phyloP scores from a whole-genome alignment of 1,140 invertebrate species.

The Solenopsis fugax region DNA sequence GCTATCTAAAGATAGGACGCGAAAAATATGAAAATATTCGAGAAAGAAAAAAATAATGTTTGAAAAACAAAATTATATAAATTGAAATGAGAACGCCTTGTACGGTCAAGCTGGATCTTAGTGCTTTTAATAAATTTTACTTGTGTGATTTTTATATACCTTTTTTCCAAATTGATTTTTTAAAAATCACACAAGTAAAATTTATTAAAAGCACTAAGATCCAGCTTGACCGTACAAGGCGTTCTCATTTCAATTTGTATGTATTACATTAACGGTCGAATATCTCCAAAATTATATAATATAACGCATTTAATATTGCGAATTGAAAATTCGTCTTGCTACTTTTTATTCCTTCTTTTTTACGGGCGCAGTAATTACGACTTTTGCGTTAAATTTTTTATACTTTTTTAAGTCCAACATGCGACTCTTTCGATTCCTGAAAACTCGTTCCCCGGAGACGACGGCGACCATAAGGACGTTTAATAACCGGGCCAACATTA shows the following conservation, averaged over 20 bases:
- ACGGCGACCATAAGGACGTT: slow-evolving; percentile 38
- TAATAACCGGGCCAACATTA: slow-evolving; percentile 54
- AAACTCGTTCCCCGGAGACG: neutral
- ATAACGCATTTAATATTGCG: neutral
- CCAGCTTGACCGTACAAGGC: no score
- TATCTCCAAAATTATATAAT: no score
- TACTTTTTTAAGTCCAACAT: neutral
- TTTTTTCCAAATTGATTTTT: no score
- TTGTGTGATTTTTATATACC: no score
- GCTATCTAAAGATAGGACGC: neutral
- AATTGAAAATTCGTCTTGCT: neutral
- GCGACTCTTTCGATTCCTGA: slow-evolving; percentile 9
- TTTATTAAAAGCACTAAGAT: no score
- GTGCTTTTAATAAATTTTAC: no score
- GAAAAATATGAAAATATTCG: neutral
- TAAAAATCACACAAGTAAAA: no score
- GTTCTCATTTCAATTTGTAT: no score
- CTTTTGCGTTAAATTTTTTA: neutral
- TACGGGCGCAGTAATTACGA: neutral
- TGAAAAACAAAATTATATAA: neutral
- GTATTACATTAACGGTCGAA: no score
- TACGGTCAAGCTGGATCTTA: no score
- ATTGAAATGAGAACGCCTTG: no score
- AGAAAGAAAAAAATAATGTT: no score
- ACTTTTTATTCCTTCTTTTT: neutral